A percentile compares a stretch with the other conserved stretches of the same genome.
These are phyloP conservation scores for Calidris pugnax DNA, from an alignment of 2,113 vertebrate genomes.

Conservation along the genomic window DNA sequence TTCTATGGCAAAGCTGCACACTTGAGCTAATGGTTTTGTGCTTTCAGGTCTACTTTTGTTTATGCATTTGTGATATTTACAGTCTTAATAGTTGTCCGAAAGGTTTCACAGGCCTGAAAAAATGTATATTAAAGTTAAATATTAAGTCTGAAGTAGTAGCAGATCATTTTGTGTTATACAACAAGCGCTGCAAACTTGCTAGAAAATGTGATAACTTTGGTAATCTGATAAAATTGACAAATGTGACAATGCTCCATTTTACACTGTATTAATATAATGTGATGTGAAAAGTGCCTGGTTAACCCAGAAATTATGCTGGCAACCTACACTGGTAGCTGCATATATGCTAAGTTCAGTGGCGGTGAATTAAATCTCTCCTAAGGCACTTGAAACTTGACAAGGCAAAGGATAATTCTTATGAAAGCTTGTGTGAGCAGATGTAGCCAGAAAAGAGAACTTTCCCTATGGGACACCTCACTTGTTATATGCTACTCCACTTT, in stretches of 20 bases:
- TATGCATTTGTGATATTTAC: neutral
- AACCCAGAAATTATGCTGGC: slow-evolving; percentile 33
- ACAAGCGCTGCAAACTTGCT: neutral
- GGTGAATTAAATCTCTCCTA: slow-evolving; percentile 48
- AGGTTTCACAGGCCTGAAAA: neutral
- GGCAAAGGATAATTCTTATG: slow-evolving; percentile 50
- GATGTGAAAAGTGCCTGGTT: neutral
- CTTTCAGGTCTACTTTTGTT: neutral
- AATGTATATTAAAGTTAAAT: neutral
- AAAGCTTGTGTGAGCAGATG: slow-evolving; percentile 37
- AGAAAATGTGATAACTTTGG: neutral
- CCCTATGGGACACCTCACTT: neutral
- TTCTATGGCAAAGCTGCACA: neutral
- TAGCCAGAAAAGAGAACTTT: neutral
- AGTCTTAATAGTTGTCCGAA: neutral
- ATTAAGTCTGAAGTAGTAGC: neutral
- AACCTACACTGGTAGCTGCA: neutral
- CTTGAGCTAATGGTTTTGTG: neutral
- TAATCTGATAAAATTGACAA: slow-evolving; percentile 12
- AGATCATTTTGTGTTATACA: neutral
- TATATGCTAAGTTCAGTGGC: slow-evolving; percentile 15
- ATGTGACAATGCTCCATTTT: neutral
- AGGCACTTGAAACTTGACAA: slow-evolving; percentile 44
- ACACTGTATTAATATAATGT: neutral
- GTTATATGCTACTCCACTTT: neutral